A percentile compares a stretch with the other conserved stretches of the same genome.
Evolutionary conservation across 2,797 vertebrate species (phyloP).

Genomic region (Xyrichtys novacula): DNA sequence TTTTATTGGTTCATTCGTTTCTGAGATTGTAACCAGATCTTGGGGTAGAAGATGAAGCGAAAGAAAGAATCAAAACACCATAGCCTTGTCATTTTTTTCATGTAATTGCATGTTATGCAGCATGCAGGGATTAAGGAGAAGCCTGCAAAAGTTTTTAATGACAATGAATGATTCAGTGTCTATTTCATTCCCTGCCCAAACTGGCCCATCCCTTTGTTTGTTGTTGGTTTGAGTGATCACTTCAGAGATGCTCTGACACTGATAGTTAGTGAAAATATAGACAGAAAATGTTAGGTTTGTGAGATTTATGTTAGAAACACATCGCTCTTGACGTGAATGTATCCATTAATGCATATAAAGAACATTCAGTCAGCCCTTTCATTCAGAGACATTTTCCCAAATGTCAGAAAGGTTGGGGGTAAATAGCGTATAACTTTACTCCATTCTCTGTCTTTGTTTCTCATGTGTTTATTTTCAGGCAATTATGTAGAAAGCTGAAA

Average conservation of each 20-base stretch:
- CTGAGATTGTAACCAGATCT: too few relatives aligned
- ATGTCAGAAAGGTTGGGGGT: conserved; percentile 83
- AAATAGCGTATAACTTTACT: conserved; percentile 73
- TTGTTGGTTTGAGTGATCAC: conserved; percentile 72
- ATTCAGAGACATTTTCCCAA: conserved; percentile 84
- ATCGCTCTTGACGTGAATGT: conserved; percentile 53
- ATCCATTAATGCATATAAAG: conserved; percentile 73
- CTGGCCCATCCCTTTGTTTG: conserved; percentile 83
- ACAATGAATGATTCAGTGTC: background rate
- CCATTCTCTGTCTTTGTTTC: conserved; percentile 65
- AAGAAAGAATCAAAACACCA: too few relatives aligned
- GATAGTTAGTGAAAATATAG: conserved; percentile 57
- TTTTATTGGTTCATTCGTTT: too few relatives aligned
- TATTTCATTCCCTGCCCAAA: conserved; percentile 31
- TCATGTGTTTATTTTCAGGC: conserved; percentile 83
- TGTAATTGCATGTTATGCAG: conserved; percentile 31
- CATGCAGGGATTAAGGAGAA: conserved; percentile 52
- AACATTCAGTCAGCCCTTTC: conserved; percentile 77
- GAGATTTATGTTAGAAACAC: conserved; percentile 63
- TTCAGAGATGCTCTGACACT: conserved; percentile 60
- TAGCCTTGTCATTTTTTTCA: conserved; percentile 13
- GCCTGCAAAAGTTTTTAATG: conserved; percentile 20
- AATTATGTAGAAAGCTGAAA: conserved; percentile 74
- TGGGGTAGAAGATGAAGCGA: too few relatives aligned
- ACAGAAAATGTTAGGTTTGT: conserved; percentile 60